Percentiles rank a stretch among this genome's conserved stretches.
These are phyloP conservation scores for Rhipidura dahli DNA, from an alignment of 2,113 vertebrate genomes.

Conservation along the genomic window DNA sequence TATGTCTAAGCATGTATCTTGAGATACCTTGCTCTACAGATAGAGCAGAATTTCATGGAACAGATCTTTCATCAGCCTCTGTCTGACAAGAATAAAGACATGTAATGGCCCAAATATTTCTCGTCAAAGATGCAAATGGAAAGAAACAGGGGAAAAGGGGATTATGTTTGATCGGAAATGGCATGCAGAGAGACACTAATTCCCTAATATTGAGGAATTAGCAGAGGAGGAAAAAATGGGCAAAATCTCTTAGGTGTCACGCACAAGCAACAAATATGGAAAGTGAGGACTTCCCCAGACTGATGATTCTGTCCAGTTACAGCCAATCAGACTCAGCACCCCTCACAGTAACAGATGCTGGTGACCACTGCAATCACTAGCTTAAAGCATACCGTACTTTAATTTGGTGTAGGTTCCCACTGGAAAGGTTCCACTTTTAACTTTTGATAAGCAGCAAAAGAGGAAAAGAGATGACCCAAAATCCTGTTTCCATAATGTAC, in stretches of 20 bases:
- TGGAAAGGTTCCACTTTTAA: not conserved
- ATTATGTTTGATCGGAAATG: not conserved
- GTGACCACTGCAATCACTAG: not conserved
- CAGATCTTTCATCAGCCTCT: not conserved
- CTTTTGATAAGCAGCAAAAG: not conserved
- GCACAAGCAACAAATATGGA: not conserved
- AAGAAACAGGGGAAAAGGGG: not conserved
- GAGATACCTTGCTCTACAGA: not conserved
- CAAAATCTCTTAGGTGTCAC: not conserved
- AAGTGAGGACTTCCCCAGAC: not conserved
- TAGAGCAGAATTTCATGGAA: not conserved
- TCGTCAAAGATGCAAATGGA: not conserved
- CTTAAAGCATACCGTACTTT: not conserved
- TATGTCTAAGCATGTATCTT: not conserved
- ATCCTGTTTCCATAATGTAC: not conserved
- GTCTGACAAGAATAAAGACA: not conserved
- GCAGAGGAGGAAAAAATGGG: not conserved
- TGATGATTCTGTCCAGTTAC: not conserved
- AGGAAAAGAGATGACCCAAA: not conserved
- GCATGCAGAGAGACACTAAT: not conserved
- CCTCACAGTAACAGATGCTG: not conserved
- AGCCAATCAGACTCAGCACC: not conserved
- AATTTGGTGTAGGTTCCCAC: not conserved
- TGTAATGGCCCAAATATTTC: not conserved
- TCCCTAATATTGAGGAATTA: not conserved